Percentiles rank a stretch among this genome's conserved stretches.
Evolutionary conservation across 1,140 invertebrate species (phyloP).

Genomic region (Drosophila mojavensis): DNA sequence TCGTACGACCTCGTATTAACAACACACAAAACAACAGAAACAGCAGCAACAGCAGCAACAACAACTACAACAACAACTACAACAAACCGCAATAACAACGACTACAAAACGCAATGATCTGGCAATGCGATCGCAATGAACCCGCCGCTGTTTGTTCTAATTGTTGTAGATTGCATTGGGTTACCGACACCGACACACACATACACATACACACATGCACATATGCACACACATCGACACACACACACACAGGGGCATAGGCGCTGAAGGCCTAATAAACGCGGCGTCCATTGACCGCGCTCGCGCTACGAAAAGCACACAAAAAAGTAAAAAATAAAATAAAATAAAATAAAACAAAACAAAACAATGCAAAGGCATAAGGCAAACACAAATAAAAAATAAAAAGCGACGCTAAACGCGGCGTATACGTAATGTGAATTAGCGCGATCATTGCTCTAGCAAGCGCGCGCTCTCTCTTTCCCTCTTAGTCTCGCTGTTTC

Average conservation of each 20-base stretch:
- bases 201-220: slow-evolving; percentile 10
- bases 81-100: slow-evolving; percentile 22
- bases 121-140: slow-evolving; percentile 50
- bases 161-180: slow-evolving; percentile 64
- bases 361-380: slow-evolving; percentile 25
- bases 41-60: slow-evolving; percentile 6
- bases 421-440: slow-evolving; percentile 50
- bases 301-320: slow-evolving; percentile 20
- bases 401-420: slow-evolving; percentile 22
- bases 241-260: neutral
- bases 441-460: slow-evolving; percentile 13
- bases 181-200: slow-evolving; percentile 48
- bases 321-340: slow-evolving; percentile 17
- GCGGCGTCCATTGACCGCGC: slow-evolving; percentile 61
- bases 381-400: slow-evolving; percentile 15
- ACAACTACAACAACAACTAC: slow-evolving; percentile 16
- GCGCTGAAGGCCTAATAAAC: slow-evolving; percentile 61
- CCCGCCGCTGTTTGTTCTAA: slow-evolving; percentile 69
- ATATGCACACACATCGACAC: slow-evolving; percentile 13
- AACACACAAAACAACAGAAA: slow-evolving; percentile 7
- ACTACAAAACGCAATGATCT: slow-evolving; percentile 53
- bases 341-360: slow-evolving; percentile 12
- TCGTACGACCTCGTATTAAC: slow-evolving; percentile 26
- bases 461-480: neutral
- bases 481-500: neutral